phyloP scores from a whole-genome alignment of 2,113 vertebrate genomes.

The Propithecus coquereli region DNA sequence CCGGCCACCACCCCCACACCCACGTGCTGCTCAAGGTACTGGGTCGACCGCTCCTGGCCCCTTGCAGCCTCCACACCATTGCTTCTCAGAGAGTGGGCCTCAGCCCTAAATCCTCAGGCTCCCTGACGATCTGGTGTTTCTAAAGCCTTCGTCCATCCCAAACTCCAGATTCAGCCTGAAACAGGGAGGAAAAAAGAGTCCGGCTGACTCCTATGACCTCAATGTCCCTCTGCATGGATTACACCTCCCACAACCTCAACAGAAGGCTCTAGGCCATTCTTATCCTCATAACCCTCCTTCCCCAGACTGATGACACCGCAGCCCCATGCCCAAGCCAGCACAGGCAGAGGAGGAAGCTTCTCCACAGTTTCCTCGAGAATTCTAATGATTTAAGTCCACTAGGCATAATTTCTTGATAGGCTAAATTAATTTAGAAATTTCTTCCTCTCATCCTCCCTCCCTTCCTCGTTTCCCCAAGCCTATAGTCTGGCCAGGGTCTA shows the following conservation, averaged over 20 bases:
- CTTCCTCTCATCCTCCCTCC: background rate
- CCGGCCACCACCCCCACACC: background rate
- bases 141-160: background rate
- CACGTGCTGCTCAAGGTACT: background rate
- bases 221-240: background rate
- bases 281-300: fast-evolving
- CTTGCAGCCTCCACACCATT: background rate
- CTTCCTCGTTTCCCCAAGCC: background rate
- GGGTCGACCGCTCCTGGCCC: too few relatives aligned
- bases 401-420: background rate
- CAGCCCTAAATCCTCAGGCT: background rate
- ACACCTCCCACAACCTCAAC: background rate
- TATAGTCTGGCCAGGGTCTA: background rate
- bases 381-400: background rate
- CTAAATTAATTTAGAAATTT: background rate
- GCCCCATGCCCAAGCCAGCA: background rate
- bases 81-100: background rate
- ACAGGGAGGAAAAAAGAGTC: background rate
- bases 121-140: background rate
- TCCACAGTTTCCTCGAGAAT: background rate
- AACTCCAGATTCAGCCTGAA: background rate
- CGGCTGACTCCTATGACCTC: background rate
- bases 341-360: background rate
- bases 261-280: background rate
- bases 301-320: background rate